Evolutionary conservation across 1,140 invertebrate species (phyloP), one percentile per base, ranked within the genome.

Genomic region (Protaetia brevitarsis): DNA sequence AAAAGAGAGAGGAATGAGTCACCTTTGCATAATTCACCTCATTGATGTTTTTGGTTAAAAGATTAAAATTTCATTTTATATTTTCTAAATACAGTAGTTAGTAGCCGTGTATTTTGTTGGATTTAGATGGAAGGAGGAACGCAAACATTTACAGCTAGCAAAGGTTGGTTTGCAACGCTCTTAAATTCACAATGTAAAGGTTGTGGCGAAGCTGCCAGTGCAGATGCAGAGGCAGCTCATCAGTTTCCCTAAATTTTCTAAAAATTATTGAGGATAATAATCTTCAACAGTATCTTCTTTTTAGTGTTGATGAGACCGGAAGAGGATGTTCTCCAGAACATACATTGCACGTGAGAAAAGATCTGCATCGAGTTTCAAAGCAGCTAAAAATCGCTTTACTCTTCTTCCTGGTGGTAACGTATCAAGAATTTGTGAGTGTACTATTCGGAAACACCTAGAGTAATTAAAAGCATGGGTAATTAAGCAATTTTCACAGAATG

Each of bases 291-390:
- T 13, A 56, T 6, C 3, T 19, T 23, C 13, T 56, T 28, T 37
- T 63, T 63, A 63, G 37, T 63, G 30, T 63, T 6, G 30, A 37
- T 19, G 60, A 63, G 23, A 63, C 23, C 82, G 81, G 78, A 82
- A 81, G 71, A 80, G 71, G 69, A 79, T 82, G 76, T 78, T 79
- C 62, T 71, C 68, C 65, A 65, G 73, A 67, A 81, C 77, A 30
- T 80, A 73, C 70, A 75, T 80, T 66, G 71, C 74, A 7, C 67
- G 76, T 69, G 71, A 73, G 36, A 74, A 82, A 63, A 79, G 79
- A 62, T 70, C 11, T 2, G 0, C 16, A 1, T 19, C 31, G 4
- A 19, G 26, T 31, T 63, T 63, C 30, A 63, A 63, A 31, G 60
- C 60, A 19, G 60, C 60, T 5, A 60, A 60, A 60, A 1, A 60